phyloP scores from a whole-genome alignment of 2,797 vertebrate genomes.

The Staurois parvus region DNA sequence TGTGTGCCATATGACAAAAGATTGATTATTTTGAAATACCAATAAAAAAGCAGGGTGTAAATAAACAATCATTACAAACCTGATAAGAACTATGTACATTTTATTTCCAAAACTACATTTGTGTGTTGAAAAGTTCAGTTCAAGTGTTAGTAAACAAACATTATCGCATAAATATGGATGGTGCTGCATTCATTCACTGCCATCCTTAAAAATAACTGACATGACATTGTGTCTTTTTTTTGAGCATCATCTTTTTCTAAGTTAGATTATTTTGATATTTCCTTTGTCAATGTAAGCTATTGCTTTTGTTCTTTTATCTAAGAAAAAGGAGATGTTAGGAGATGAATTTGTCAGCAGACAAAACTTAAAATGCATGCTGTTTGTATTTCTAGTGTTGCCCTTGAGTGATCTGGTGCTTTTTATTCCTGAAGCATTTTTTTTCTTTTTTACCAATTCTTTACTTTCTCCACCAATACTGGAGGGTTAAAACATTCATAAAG shows the following conservation, averaged over 20 bases:
- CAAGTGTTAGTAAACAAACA: background rate
- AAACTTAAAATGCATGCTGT: conserved; percentile 59
- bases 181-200: background rate
- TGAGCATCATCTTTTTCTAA: conserved; percentile 54
- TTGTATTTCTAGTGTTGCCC: conserved; percentile 58
- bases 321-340: conserved; percentile 53
- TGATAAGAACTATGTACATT: no score
- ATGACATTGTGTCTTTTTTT: conserved; percentile 52
- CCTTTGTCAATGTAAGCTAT: conserved; percentile 57
- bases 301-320: conserved; percentile 60
- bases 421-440: conserved; percentile 55
- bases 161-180: background rate
- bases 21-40: no score
- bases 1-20: no score
- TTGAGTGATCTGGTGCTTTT: conserved; percentile 55
- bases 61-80: no score
- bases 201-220: conserved; percentile 52
- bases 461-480: conserved; percentile 63
- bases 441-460: conserved; percentile 50
- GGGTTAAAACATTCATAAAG: conserved; percentile 64
- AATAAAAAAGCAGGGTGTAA: no score
- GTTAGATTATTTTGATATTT: conserved; percentile 59
- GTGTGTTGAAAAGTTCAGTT: background rate
- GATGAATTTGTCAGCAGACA: conserved; percentile 60
- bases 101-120: background rate